Base-by-base conservation (phyloP, 2,113 vertebrate species). In the Dipodomys ordii region DNA sequence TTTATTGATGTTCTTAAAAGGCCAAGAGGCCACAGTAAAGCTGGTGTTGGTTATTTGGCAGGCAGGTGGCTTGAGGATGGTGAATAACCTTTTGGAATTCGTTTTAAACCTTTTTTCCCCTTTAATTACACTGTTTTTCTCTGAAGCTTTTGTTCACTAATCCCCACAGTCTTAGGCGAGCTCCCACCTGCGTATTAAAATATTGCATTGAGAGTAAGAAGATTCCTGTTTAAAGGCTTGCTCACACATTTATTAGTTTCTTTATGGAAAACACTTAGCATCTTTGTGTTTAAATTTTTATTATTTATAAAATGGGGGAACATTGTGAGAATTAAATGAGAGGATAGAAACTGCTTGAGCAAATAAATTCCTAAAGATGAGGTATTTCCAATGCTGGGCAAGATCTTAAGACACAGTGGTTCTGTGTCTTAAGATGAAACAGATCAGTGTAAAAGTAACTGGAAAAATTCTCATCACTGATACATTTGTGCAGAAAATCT, bases 201-300 rank as follows among this genome's bases (percentile, higher is more conserved):
- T 65, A 19, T 74, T 62, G 72, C 23, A 67, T 10, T 9, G 53
- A n/a, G 28, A 91, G 23, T 64, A 72, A 67, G 57, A 62, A 57
- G 44, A 81, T 25, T 27, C 53, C 53, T 57, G 15, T 57, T 57
- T 57, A 62, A 94, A 81, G 53, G 23, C 64, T 96, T 30, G 7
- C 25, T 82, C 13, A 67, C 74, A 7, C 49, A 74, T 67, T 73
- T 93, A 65, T 73, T 93, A 65, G 62, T 69, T 81, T 77, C 60
- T 77, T 95, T 73, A 72, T 76, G 44, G 16, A 90, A 84, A 80
- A 44, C 62, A 72, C 44, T 90, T 76, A 46, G 83, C 7, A 68
- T 90, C 19, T 74, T 80, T 80, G 62, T 73, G 68, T 82, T 92
- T 96, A 30, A 65, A 57, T 84, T 84, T 84, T 84, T 18, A 62